phyloP scores from a whole-genome alignment of 1,140 invertebrate species.

The Pseudomyrmex dendroicus region DNA sequence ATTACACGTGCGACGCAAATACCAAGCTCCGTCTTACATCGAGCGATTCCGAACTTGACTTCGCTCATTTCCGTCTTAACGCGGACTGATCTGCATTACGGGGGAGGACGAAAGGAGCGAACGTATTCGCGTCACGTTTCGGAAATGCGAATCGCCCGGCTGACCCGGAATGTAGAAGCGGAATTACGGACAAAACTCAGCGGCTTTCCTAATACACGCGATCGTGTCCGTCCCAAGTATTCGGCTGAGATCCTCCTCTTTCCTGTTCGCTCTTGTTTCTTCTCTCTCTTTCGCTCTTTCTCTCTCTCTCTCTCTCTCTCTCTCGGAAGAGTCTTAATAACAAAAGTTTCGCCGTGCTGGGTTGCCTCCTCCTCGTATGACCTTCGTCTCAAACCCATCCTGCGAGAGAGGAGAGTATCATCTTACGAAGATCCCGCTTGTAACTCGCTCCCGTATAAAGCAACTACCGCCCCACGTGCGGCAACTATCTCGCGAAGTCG shows the following conservation, averaged over 20 bases:
- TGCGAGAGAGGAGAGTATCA: constrained; percentile 68
- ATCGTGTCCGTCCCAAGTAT: constrained; percentile 59
- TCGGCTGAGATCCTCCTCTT: constrained; percentile 44
- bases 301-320: background rate
- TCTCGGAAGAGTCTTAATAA: constrained; percentile 67
- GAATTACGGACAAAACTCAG: constrained; percentile 56
- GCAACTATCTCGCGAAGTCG: constrained; percentile 20
- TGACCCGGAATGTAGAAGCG: constrained; percentile 39
- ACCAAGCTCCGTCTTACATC: background rate
- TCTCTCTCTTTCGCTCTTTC: background rate
- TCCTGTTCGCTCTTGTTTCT: background rate
- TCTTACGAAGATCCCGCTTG: constrained; percentile 75
- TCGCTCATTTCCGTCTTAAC: background rate
- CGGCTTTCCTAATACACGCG: constrained; percentile 70
- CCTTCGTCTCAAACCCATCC: constrained; percentile 66
- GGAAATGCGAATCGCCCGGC: constrained; percentile 66
- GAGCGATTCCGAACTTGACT: background rate
- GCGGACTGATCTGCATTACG: constrained; percentile 41
- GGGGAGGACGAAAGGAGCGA: background rate
- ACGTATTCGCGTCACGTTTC: constrained; percentile 66
- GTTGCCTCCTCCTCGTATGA: constrained; percentile 45
- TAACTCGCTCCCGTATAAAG: constrained; percentile 70
- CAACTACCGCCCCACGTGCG: constrained; percentile 59
- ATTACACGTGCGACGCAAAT: background rate
- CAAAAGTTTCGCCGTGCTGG: constrained; percentile 70